Evolutionary conservation across 2,113 vertebrate genomes (phyloP), one percentile per base, ranked within the genome.

Genomic region (Malurus elegans): DNA sequence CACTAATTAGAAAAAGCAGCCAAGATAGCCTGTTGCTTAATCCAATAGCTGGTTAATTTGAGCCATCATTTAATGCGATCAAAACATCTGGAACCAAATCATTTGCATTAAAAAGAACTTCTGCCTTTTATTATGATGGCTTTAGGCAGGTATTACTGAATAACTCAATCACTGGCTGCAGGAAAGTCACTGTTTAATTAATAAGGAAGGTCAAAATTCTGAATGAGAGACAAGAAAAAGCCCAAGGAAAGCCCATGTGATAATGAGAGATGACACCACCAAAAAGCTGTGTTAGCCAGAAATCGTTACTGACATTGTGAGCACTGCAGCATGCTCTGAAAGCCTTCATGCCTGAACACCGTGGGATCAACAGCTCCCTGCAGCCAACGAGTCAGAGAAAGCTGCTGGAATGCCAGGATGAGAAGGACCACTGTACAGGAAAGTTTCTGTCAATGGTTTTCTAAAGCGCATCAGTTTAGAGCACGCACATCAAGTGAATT

Each of bases 161-260:
- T 94, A 95, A 96, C 95, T 97, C 96, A 96, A 96, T 97, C 96
- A 96, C 81, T 76, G 88, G 73, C 84, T 93, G 83, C 76, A 93
- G 71, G 65, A 92, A 95, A 95, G 91, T 78, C 4, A 4, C 79
- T 93, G 81, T 92, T 96, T 94, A 96, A 97, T 96, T 96, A 97
- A 96, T 94, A 92, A 64, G 72, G 92, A 97, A 97, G 94, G 96
- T 96, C 97, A 97, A 96, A 96, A 96, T 96, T 93, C 69, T 93
- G 94, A 96, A 90, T 89, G 81, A 73, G 75, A 93, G 90, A 92
- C 96, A 96, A 94, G 91, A 69, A 96, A 96, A 87, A 96, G 95
- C 96, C 96, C 95, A 97, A 97, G 96, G 96, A 97, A 96, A 97
- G 71, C 38, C 92, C 74, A 20, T 86, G 86, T 90, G 53, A 85